Evolutionary conservation across 1,140 invertebrate genomes (phyloP).

Genomic region (Tetramorium parvispinum): DNA sequence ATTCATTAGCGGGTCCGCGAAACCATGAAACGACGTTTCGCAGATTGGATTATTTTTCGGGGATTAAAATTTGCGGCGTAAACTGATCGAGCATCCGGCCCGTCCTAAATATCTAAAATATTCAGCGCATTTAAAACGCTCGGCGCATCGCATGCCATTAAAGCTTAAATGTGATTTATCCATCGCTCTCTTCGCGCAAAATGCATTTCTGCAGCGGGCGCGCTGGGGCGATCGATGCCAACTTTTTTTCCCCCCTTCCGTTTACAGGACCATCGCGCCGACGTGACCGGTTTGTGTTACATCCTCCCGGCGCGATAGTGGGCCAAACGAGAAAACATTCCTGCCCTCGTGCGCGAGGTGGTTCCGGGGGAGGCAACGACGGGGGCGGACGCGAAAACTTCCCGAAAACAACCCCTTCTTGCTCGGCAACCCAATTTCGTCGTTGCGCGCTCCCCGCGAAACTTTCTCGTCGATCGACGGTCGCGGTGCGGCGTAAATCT

Average conservation of each 20-base stretch:
- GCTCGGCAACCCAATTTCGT: slow-evolving; percentile 26
- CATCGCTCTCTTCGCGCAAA: background rate
- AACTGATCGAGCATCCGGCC: background rate
- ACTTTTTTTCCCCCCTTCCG: slow-evolving; percentile 15
- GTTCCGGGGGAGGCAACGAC: too few relatives aligned
- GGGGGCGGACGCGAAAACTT: background rate
- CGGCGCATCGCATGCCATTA: background rate
- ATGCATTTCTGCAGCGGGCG: slow-evolving; percentile 26
- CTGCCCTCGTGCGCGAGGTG: background rate
- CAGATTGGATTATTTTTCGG: background rate
- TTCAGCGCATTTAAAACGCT: slow-evolving; percentile 27
- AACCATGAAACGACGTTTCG: background rate
- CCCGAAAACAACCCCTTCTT: slow-evolving; percentile 23
- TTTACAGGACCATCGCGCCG: slow-evolving; percentile 6
- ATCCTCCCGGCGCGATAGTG: background rate
- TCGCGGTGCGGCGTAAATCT: slow-evolving; percentile 41
- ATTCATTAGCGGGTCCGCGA: slow-evolving; percentile 55
- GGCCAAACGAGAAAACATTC: slow-evolving; percentile 44
- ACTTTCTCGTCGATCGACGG: background rate
- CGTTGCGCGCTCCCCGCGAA: background rate
- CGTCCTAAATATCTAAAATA: slow-evolving; percentile 16
- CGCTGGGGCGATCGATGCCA: slow-evolving; percentile 29
- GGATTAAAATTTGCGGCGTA: slow-evolving; percentile 17
- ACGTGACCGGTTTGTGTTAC: slow-evolving; percentile 47
- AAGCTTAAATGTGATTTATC: slow-evolving; percentile 35